These are phyloP conservation scores for Epizoanthus stellaris DNA, from an alignment of 92 coral and sea anemone genomes.

Conservation along the genomic window DNA sequence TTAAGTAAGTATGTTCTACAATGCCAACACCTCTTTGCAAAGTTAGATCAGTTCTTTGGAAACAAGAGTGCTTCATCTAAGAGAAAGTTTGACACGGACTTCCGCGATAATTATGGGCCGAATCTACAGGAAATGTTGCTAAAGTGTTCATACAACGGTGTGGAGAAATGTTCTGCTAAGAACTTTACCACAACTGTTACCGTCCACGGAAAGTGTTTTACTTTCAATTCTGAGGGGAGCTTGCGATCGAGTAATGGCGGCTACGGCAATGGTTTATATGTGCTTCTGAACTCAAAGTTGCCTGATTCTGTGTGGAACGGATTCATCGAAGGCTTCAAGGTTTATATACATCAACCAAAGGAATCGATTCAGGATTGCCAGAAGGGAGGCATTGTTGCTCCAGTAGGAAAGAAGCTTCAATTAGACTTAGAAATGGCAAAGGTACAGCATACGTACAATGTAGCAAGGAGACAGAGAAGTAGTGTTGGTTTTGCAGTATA, in stretches of 20 bases:
- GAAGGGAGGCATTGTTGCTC: conserved; percentile 16
- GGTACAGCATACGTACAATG: neutral
- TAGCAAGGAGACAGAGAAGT: no score
- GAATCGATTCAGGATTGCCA: neutral
- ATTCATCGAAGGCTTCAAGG: conserved; percentile 16
- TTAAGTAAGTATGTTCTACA: neutral
- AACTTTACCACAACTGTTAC: conserved; percentile 2
- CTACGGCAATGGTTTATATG: conserved; percentile 1
- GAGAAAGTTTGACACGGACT: neutral
- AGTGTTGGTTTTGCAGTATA: no score
- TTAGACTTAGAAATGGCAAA: neutral
- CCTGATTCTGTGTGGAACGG: conserved; percentile 29
- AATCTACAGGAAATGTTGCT: conserved; percentile 21
- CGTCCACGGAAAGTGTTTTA: conserved; percentile 32
- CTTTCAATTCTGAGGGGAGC: conserved; percentile 3
- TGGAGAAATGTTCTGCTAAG: neutral
- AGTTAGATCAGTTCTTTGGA: neutral
- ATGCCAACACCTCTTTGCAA: conserved; percentile 7
- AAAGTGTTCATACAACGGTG: conserved; percentile 31
- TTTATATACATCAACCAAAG: conserved; percentile 17
- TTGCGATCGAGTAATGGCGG: neutral
- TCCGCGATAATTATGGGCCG: conserved; percentile 20
- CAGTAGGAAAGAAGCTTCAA: conserved; percentile 11
- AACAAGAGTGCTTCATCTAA: neutral
- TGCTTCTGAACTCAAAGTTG: conserved; percentile 25